A percentile compares a stretch with the other conserved stretches of the same genome.
Conservation (phyloP, 2,113 vertebrate genomes). For the Dunckerocampus dactyliophorus region DNA sequence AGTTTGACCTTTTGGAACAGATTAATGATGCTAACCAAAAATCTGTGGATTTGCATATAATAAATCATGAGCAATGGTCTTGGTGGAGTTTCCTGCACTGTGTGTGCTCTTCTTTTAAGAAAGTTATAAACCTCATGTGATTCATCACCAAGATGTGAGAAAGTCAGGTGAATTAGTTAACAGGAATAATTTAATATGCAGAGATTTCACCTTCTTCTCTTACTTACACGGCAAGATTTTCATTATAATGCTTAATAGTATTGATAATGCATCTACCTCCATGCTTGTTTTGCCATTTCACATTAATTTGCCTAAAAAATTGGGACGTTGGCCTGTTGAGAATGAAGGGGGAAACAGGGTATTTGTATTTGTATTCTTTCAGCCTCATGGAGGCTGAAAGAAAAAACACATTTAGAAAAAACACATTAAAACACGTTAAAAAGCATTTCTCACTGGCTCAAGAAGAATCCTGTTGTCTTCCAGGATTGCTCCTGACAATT, state of each 20-base stretch:
- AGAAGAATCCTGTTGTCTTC: slow-evolving; percentile 18
- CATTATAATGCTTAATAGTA: slow-evolving; percentile 4
- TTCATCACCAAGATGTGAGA: slow-evolving; percentile 1
- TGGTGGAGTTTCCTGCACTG: too few relatives aligned
- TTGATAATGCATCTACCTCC: not conserved
- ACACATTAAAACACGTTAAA: slow-evolving; percentile 7
- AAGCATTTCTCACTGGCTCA: slow-evolving; percentile 9
- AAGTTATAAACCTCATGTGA: not conserved
- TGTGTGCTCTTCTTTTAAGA: too few relatives aligned
- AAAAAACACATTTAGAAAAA: too few relatives aligned
- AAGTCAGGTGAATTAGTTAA: not conserved
- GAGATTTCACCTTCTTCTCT: not conserved
- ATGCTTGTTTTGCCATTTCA: slow-evolving; percentile 15
- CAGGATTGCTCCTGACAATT: slow-evolving; percentile 10
- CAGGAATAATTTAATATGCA: slow-evolving; percentile 10
- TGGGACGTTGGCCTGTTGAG: slow-evolving; percentile 11
- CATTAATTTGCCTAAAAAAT: slow-evolving; percentile 12
- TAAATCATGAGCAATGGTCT: not conserved
- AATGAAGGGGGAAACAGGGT: slow-evolving; percentile 23
- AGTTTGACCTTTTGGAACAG: too few relatives aligned
- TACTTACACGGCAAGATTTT: slow-evolving; percentile 2
- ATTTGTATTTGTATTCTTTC: slow-evolving; percentile 18
- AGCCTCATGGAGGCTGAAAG: too few relatives aligned
- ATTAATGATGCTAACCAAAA: too few relatives aligned
- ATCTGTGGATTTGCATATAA: slow-evolving; percentile 1